A percentile compares a stretch with the other conserved stretches of the same genome.
phyloP scores from a whole-genome alignment of 37 sponge, comb jelly and placozoan genomes.

The Theonella swinhoei region DNA sequence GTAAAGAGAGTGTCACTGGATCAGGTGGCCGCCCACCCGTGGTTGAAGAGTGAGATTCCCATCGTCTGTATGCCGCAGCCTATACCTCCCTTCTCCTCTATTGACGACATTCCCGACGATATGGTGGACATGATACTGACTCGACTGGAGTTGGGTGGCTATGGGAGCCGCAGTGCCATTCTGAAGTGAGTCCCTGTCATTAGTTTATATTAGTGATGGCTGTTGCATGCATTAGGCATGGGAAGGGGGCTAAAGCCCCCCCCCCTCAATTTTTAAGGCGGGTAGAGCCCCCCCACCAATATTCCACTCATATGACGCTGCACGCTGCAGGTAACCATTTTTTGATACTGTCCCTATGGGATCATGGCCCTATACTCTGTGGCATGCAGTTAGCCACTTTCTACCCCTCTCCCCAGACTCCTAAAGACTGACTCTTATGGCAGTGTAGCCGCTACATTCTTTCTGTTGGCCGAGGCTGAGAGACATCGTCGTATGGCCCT shows the following conservation, averaged over 20 bases:
- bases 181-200: constrained; percentile 49
- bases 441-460: constrained; percentile 93
- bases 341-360: no score
- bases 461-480: constrained; percentile 92
- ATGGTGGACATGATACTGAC: constrained; percentile 64
- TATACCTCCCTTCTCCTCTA: constrained; percentile 32
- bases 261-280: no score
- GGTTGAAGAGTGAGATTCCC: constrained; percentile 34
- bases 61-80: constrained; percentile 4
- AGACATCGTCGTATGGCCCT: constrained; percentile 46
- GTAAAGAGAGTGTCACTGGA: constrained; percentile 59
- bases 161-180: constrained; percentile 71
- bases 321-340: no score
- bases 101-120: constrained; percentile 64
- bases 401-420: background rate
- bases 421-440: constrained; percentile 69
- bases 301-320: no score
- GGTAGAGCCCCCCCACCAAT: no score
- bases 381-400: background rate
- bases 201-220: background rate
- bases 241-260: no score
- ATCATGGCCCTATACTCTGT: background rate
- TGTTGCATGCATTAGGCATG: no score
- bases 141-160: constrained; percentile 78
- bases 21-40: constrained; percentile 58